These are phyloP conservation scores for Agrotis exclamationis DNA, from an alignment of 2,888 invertebrate species.

Conservation along the genomic window DNA sequence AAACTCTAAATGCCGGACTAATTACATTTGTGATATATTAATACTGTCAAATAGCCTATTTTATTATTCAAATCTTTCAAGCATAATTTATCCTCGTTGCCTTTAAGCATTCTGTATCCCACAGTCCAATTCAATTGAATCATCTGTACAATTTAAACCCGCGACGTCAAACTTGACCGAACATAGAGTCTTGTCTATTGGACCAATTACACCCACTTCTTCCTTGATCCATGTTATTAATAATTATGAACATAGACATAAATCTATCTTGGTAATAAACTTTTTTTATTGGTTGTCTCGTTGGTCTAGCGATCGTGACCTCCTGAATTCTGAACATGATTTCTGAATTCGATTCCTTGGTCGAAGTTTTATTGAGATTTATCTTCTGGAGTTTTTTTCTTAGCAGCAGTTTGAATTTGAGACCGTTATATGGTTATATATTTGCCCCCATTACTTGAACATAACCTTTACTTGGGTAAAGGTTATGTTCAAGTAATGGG, in stretches of 20 bases:
- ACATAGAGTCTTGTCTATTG: slow-evolving; percentile 51
- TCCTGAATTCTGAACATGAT: background rate
- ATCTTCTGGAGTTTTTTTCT: background rate
- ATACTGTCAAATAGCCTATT: too few relatives aligned
- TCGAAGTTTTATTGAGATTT: background rate
- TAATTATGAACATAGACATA: slow-evolving; percentile 50
- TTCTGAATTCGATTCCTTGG: background rate
- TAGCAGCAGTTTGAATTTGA: background rate
- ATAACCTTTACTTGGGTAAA: too few relatives aligned
- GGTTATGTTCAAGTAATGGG: too few relatives aligned
- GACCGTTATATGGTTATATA: background rate
- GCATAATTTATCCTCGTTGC: background rate
- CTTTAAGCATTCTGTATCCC: slow-evolving; percentile 33
- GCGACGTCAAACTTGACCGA: slow-evolving; percentile 25
- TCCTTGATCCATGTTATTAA: slow-evolving; percentile 48
- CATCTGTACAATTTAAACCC: slow-evolving; percentile 38
- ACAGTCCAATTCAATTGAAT: slow-evolving; percentile 57
- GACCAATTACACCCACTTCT: slow-evolving; percentile 69
- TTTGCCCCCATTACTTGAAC: background rate
- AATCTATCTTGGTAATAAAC: slow-evolving; percentile 40
- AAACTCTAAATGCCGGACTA: too few relatives aligned
- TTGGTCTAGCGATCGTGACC: background rate
- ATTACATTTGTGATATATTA: too few relatives aligned
- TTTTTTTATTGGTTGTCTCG: slow-evolving; percentile 26
- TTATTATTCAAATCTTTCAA: background rate